Percentiles rank a stretch among this genome's conserved stretches.
phyloP scores from a whole-genome alignment of 2,888 invertebrate species.

The Diploptera punctata region DNA sequence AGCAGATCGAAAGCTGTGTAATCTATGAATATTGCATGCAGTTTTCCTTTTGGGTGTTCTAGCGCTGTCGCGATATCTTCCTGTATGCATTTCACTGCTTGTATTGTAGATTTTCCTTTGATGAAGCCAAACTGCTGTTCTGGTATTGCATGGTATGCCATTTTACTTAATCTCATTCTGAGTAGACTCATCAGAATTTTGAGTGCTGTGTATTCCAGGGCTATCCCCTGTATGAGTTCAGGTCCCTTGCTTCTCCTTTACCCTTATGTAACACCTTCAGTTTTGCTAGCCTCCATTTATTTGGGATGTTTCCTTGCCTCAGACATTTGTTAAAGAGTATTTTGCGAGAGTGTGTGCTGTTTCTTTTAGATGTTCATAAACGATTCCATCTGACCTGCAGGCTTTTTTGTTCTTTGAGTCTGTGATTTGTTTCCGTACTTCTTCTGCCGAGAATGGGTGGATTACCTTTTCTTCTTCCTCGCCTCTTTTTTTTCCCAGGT shows the following conservation, averaged over 20 bases:
- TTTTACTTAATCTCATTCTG: neutral
- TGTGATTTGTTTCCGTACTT: too few species aligned
- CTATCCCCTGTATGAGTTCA: neutral
- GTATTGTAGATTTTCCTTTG: too few species aligned
- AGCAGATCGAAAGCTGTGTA: too few species aligned
- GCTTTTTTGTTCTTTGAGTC: too few species aligned
- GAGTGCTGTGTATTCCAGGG: neutral
- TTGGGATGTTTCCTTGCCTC: neutral
- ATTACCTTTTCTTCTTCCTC: neutral
- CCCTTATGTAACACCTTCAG: neutral
- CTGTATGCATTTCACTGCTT: too few species aligned
- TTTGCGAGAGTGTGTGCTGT: too few species aligned
- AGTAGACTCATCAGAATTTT: neutral
- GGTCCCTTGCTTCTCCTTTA: neutral
- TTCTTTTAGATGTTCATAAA: neutral
- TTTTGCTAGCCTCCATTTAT: neutral
- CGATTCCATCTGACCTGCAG: neutral
- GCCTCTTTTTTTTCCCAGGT: neutral
- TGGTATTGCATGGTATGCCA: too few species aligned
- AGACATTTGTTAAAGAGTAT: neutral
- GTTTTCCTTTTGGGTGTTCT: too few species aligned
- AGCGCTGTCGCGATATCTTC: too few species aligned
- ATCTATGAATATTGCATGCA: neutral
- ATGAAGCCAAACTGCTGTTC: too few species aligned
- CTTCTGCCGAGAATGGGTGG: too few species aligned